Evolutionary conservation across 2,113 vertebrate species (phyloP), one percentile per base, ranked within the genome.

Genomic region (Syngnathus floridae): DNA sequence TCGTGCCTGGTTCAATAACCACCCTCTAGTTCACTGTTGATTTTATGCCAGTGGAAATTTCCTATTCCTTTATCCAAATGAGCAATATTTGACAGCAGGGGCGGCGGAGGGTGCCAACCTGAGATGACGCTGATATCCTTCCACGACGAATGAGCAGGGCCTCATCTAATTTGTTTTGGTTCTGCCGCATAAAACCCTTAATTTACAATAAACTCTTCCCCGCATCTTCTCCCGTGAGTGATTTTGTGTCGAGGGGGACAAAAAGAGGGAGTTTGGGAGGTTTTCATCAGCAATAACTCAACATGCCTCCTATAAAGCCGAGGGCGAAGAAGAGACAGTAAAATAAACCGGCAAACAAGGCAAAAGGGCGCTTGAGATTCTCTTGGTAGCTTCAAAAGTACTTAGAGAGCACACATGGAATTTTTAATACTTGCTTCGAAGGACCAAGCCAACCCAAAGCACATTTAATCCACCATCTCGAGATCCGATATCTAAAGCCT

Each of bases 201-300:
- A 61, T 61, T 61, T 61, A 61, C 59, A 43, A 16, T 41, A 26
- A 61, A 61, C 21, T 22, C 40, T 43, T 61, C 37, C 57, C n/a
- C 11, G 13, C 19, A 40, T 21, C 40, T 61, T 61, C 21, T 14
- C 40, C 40, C 16, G 13, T 43, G 40, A 61, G n/a, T 16, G n/a
- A 56, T 56, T 56, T 56, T 56, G 54, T 56, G 26, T 56, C 54
- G 14, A 56, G 26, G 26, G 54, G 54, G 54, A 56, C 54, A 56
- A 56, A 56, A 61, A 61, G 13, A 26, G 4, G 17, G 36, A 35
- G 16, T 58, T 58, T 38, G 35, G 17, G 38, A 26, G n/a, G 38
- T 43, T 61, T 61, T 61, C 59, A 61, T 61, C 59, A 61, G 40
- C 59, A 61, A 21, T 61, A 61, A 61, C 59, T 61, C 59, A 61